Conservation (phyloP, 2,888 invertebrate genomes). For the Steromphala cineraria region DNA sequence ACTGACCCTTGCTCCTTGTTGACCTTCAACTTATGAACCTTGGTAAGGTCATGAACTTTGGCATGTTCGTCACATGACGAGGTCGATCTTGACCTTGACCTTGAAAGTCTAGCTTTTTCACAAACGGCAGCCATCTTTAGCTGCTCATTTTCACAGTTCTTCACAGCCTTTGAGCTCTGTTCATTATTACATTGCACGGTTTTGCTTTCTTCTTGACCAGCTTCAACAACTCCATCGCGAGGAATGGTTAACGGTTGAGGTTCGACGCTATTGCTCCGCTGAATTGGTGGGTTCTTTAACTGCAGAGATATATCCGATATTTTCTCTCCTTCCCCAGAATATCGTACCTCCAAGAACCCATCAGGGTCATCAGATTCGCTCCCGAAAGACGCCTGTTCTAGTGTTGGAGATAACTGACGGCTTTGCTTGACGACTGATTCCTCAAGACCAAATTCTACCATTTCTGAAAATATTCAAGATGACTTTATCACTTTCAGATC, state of each 20-base stretch:
- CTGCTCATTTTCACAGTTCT: slow-evolving; percentile 22
- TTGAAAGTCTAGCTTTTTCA: neutral
- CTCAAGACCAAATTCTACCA: slow-evolving; percentile 89
- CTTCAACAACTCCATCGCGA: slow-evolving; percentile 21
- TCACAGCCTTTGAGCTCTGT: slow-evolving; percentile 34
- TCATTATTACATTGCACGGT: neutral
- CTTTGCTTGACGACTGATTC: slow-evolving; percentile 80
- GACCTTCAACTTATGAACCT: slow-evolving; percentile 34
- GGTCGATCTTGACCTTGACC: neutral
- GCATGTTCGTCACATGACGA: slow-evolving; percentile 14
- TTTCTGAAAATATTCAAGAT: slow-evolving; percentile 74
- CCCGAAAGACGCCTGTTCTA: slow-evolving; percentile 44
- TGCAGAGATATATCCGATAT: slow-evolving; percentile 34
- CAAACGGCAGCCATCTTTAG: neutral
- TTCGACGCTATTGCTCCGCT: slow-evolving; percentile 35
- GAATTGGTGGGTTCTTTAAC: slow-evolving; percentile 26
- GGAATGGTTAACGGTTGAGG: slow-evolving; percentile 59
- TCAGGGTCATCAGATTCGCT: slow-evolving; percentile 55
- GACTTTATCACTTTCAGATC: too few relatives aligned
- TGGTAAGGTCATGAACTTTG: slow-evolving; percentile 23
- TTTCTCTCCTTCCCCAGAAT: slow-evolving; percentile 31
- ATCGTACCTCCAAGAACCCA: slow-evolving; percentile 69
- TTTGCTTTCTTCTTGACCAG: neutral
- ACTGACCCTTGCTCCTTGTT: slow-evolving; percentile 23
- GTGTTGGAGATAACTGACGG: slow-evolving; percentile 60